Conservation (phyloP, 2,797 vertebrate genomes). For the Alfaro cultratus region DNA sequence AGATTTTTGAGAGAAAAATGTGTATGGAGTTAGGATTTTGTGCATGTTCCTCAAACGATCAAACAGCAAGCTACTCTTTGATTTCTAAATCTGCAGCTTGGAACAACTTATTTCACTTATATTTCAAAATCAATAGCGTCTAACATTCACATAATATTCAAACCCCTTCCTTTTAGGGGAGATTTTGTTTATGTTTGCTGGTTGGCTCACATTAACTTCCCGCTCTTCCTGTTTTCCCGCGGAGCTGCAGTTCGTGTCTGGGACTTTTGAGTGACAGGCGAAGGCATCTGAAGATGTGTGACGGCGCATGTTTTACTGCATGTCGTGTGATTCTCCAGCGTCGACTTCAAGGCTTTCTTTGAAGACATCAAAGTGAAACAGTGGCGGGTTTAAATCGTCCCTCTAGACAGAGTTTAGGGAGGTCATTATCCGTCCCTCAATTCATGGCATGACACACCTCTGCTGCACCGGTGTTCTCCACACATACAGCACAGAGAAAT, state of each 20-base stretch:
- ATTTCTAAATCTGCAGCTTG: too few relatives aligned
- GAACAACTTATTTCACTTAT: too few relatives aligned
- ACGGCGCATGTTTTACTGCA: slow-evolving; percentile 22
- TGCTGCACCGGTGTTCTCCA: background rate
- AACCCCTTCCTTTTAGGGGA: background rate
- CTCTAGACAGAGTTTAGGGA: slow-evolving; percentile 40
- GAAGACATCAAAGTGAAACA: slow-evolving; percentile 63
- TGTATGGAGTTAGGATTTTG: background rate
- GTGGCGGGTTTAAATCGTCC: slow-evolving; percentile 47
- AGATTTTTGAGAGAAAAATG: background rate
- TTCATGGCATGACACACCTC: slow-evolving; percentile 14
- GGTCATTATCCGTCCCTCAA: slow-evolving; percentile 13
- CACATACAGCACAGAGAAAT: background rate
- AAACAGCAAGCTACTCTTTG: too few relatives aligned
- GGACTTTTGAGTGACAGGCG: slow-evolving; percentile 41
- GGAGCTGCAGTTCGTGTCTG: slow-evolving; percentile 1
- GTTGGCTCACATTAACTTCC: background rate
- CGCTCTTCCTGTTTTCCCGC: slow-evolving; percentile 1
- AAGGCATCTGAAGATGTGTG: slow-evolving; percentile 31
- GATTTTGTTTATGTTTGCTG: background rate
- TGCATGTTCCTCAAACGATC: too few relatives aligned
- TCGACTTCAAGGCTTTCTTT: slow-evolving; percentile 56
- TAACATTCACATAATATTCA: background rate
- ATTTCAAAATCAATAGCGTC: too few relatives aligned
- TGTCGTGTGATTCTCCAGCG: slow-evolving; percentile 37